Evolutionary conservation across 2,113 vertebrate species (phyloP).

Genomic region (Sterrhoptilus dennistouni): DNA sequence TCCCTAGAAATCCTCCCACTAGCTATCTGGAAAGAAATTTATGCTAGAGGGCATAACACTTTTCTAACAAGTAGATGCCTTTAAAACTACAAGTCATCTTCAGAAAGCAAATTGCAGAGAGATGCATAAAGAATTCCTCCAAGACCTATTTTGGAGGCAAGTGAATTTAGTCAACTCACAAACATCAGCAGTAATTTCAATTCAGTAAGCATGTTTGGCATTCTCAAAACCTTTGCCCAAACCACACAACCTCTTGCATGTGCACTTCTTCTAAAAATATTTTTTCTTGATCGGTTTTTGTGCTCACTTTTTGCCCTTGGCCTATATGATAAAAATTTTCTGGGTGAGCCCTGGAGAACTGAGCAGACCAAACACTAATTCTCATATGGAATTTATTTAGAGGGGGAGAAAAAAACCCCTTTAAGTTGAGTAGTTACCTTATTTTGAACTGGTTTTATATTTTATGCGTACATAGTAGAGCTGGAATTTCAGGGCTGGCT

Average conservation of each 20-base stretch:
- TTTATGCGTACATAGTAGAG: conserved; percentile 50
- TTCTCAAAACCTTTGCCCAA: not conserved
- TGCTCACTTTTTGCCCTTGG: conserved; percentile 36
- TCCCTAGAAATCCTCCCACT: conserved; percentile 32
- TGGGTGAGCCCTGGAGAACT: conserved; percentile 39
- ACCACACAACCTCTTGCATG: conserved; percentile 32
- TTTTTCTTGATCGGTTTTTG: conserved; percentile 43
- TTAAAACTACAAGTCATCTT: conserved; percentile 35
- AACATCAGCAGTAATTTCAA: conserved; percentile 44
- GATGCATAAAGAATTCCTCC: conserved; percentile 21
- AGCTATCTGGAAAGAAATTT: conserved; percentile 14
- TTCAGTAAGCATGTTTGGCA: not conserved
- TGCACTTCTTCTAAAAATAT: conserved; percentile 6
- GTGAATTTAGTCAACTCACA: conserved; percentile 1
- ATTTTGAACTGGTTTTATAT: conserved; percentile 71
- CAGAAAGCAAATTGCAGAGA: not conserved
- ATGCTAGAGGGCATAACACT: conserved; percentile 17
- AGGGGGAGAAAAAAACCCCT: not conserved
- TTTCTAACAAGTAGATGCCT: conserved; percentile 5
- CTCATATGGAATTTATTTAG: conserved; percentile 78
- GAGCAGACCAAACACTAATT: conserved; percentile 40
- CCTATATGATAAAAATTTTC: conserved; percentile 57
- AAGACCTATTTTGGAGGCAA: not conserved
- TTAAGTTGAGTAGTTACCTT: conserved; percentile 40
- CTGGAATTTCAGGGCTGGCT: conserved; percentile 76